Percentiles rank a stretch among this genome's conserved stretches.
Conservation (phyloP, 2,113 vertebrate species). For the Hypomesus transpacificus region DNA sequence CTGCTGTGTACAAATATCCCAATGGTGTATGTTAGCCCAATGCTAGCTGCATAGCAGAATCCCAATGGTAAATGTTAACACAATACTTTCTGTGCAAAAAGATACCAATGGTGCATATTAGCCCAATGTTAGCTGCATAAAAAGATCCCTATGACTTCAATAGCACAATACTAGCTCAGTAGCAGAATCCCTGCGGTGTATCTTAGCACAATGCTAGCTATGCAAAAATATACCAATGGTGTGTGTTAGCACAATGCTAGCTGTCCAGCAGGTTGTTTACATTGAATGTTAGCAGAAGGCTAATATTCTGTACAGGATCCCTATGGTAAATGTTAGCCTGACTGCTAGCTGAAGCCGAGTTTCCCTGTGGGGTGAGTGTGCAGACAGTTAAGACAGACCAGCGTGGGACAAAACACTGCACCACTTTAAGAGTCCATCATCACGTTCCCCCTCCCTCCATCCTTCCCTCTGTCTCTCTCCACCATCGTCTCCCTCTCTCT, state of each 20-base stretch:
- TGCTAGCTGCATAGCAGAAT: not conserved
- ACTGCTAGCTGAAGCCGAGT: not conserved
- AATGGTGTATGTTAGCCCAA: not conserved
- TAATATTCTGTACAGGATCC: not conserved
- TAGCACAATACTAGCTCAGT: not conserved
- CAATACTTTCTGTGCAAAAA: not conserved
- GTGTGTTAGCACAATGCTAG: not conserved
- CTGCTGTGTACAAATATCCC: not conserved
- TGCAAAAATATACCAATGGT: not conserved
- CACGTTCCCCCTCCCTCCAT: not conserved
- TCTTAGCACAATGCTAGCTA: not conserved
- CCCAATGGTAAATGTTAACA: not conserved
- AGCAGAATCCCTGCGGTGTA: not conserved
- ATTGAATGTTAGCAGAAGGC: not conserved
- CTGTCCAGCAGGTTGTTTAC: not conserved
- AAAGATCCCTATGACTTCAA: not conserved
- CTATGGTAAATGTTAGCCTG: too few relatives aligned
- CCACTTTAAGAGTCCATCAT: not conserved
- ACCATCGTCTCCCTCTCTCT: conserved; percentile 49
- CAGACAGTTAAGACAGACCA: not conserved
- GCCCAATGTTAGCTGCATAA: not conserved
- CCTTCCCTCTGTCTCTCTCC: conserved; percentile 58
- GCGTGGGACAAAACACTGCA: not conserved
- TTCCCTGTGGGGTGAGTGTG: not conserved
- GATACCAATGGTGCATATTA: not conserved